Base-by-base conservation (phyloP, 2,888 invertebrate genomes). In the Drosophila mulleri region DNA sequence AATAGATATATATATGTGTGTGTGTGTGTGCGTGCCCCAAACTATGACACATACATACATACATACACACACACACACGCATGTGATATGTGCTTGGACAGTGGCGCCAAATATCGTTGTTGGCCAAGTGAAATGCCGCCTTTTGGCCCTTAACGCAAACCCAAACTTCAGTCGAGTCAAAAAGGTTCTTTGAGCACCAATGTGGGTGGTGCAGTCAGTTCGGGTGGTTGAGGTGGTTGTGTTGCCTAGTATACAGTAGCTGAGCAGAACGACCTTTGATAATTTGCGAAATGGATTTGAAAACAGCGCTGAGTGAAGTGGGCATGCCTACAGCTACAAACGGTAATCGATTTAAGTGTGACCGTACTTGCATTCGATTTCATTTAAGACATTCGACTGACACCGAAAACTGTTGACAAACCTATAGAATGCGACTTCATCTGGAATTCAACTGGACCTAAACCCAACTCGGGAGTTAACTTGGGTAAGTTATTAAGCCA, bases 271-370 rank as follows among this genome's bases (percentile, higher is more conserved):
- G 53, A 67, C 67, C 71, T 71, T 66, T 75, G 76, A 78, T 78
- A 78, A 78, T 78, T 78, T 78, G 57, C 42, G 53, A 78, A 78
- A 79, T 78, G 76, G 71, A 79, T 68, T 71, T 65, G 67, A 59
- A 65, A 62, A 65, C 39, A 41, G 53, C 41, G 32, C 41, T 18
- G 41, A 58, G 12, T 12, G n/a, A 23, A 35, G 20, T 14, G 52
- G n/a, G 23, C 35, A 20, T 18, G 44, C 37, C 9, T 7, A 3
- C 14, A 35, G 56, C 32, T 35, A 18, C 26, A 41, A 18, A 42
- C 29, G 29, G 57, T 41, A 57, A 72, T 72, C 60, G 73, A 47
- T 57, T 66, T 57, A n/a, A 59, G 59, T 45, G 42, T 57, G 57
- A 32, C 42, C 41, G 23, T 57, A 44, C 16, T 44, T 16, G 2